Base-by-base conservation (phyloP, 1,140 invertebrate species). In the Drosophila equinoxialis region DNA sequence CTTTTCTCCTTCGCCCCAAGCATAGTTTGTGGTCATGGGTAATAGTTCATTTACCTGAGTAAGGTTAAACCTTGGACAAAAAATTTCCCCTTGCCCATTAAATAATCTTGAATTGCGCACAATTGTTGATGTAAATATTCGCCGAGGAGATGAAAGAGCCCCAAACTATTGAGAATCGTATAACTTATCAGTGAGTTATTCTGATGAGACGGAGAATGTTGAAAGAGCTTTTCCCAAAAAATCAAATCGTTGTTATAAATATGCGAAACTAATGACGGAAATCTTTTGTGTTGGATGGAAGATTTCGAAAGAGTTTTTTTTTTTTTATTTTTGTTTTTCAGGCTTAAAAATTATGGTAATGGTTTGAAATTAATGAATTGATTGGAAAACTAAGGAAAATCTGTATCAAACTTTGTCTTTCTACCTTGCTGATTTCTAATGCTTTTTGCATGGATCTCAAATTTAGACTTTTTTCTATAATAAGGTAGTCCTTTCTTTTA, bases 1-100 rank as follows among this genome's bases (percentile, higher is more conserved):
- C 48, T 51, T 30, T 14, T 23, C 13, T 48, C 17, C 3, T 13
- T 39, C 11, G 10, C 6, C 26, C 59, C 54, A 55, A 51, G 39
- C 65, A 65, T 62, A 87, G 48, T 86, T 73, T 59, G 60, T 82
- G 83, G 79, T 86, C 81, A 84, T 71, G 81, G 77, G 69, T 70
- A 13, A 63, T 60, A 86, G 82, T 87, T 85, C 82, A 68, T 87
- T 86, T 86, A 85, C 82, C 81, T 65, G 82, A 54, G 4, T 41
- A 61, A 61, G 45, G 45, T 51, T 20, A 51, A 71, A 57, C 80
- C 80, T 79, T 79, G 71, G 14, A 48, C 10, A 3, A 17, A 48
- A 48, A 20, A 8, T 48, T 48, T 14, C 14, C 42, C 42, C n/a
- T 30, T 1, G 30, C 45, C 6, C 45, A 6, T 17, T 7, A 48